Evolutionary conservation across 1,140 invertebrate species (phyloP).

Genomic region (Microplitis demolitor): DNA sequence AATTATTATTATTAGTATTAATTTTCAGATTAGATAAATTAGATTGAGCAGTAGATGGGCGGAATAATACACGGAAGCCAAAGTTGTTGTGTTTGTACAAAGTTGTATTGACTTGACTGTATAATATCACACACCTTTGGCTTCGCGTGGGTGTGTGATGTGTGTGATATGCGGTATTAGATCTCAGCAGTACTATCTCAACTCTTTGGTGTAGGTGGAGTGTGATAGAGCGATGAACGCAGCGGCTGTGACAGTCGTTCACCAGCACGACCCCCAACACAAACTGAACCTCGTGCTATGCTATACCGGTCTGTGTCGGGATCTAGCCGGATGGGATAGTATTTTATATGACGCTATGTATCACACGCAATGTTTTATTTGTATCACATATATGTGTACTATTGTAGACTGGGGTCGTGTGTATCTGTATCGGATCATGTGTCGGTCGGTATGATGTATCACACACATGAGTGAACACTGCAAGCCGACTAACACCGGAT

Average conservation of each 20-base stretch:
- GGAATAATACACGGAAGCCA: no score
- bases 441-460: not conserved
- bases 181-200: not conserved
- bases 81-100: no score
- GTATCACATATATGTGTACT: no score
- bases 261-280: not conserved
- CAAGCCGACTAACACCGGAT: slow-evolving; percentile 18
- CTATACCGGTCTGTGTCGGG: not conserved
- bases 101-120: no score
- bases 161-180: not conserved
- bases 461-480: not conserved
- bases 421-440: not conserved
- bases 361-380: not conserved
- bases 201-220: not conserved
- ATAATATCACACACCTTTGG: no score
- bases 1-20: no score
- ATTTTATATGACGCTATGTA: not conserved
- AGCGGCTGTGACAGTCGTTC: not conserved
- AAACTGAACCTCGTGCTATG: not conserved
- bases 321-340: no score
- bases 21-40: no score
- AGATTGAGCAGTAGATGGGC: no score
- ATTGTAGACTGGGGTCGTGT: not conserved
- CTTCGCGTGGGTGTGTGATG: no score
- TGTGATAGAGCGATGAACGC: slow-evolving; percentile 6